phyloP scores from a whole-genome alignment of 1,140 invertebrate species.

The Drosophila takahashii region DNA sequence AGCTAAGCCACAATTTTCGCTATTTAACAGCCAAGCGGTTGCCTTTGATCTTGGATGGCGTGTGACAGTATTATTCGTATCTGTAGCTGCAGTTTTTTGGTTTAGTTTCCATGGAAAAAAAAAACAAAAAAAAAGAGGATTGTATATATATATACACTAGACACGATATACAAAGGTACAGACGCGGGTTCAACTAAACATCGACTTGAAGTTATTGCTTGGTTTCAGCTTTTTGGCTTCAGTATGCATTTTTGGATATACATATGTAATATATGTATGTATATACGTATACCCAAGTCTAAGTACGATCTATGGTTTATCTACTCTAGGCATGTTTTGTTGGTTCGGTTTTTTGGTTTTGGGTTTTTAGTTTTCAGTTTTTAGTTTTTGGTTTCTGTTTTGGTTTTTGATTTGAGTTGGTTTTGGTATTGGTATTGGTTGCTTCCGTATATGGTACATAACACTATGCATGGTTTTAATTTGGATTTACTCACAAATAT shows the following conservation, averaged over 20 bases:
- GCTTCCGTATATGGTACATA: constrained; percentile 72
- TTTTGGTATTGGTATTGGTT: constrained; percentile 59
- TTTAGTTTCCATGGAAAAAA: constrained; percentile 12
- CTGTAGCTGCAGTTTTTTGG: constrained; percentile 5
- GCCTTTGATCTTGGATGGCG: constrained; percentile 29
- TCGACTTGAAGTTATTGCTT: constrained; percentile 44
- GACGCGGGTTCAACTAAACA: constrained; percentile 53
- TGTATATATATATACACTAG: constrained; percentile 37
- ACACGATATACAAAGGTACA: constrained; percentile 23
- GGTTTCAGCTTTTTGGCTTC: constrained; percentile 41
- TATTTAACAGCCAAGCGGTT: constrained; percentile 33
- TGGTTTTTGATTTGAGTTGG: constrained; percentile 45
- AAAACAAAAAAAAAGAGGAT: constrained; percentile 12
- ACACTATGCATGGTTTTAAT: constrained; percentile 69
- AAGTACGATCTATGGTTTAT: constrained; percentile 40
- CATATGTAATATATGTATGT: constrained; percentile 20
- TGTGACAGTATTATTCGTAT: constrained; percentile 20
- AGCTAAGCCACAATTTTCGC: constrained; percentile 60
- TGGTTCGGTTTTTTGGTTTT: constrained; percentile 29
- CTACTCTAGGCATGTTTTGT: constrained; percentile 55
- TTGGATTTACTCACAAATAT: constrained; percentile 80
- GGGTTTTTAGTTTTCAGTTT: constrained; percentile 28
- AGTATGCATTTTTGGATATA: constrained; percentile 29
- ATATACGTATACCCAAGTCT: constrained; percentile 31
- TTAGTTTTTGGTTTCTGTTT: constrained; percentile 36